Evolutionary conservation across 92 coral and sea anemone species (phyloP).

Genomic region (Porites cylindrica): DNA sequence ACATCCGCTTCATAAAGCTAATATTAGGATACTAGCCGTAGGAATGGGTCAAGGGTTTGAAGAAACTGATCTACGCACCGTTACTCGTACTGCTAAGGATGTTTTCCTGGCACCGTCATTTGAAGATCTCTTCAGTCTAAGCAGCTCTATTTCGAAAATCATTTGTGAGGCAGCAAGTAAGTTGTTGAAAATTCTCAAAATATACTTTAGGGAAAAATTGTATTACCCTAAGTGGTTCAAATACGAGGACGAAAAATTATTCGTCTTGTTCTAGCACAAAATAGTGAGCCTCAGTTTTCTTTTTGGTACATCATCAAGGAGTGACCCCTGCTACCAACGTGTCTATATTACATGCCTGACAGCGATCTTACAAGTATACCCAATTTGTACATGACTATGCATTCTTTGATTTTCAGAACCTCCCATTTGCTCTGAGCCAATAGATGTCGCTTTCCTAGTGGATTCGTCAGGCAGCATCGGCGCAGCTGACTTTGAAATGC

Average conservation of each 20-base stretch:
- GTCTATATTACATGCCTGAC: too few species aligned
- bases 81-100: constrained; percentile 43
- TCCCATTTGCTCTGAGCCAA: constrained; percentile 29
- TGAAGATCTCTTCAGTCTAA: constrained; percentile 32
- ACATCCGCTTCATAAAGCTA: constrained; percentile 65
- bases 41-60: constrained; percentile 48
- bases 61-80: constrained; percentile 18
- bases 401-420: constrained; percentile 26
- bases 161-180: constrained; percentile 43
- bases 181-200: not conserved
- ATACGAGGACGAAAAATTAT: too few species aligned
- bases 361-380: too few species aligned
- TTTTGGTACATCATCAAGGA: too few species aligned
- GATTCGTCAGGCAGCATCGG: constrained; percentile 74
- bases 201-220: too few species aligned
- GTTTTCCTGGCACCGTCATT: constrained; percentile 46
- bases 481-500: constrained; percentile 60
- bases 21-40: constrained; percentile 58
- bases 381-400: too few species aligned
- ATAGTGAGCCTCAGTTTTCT: too few species aligned
- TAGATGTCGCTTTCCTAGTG: constrained; percentile 68
- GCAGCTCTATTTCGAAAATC: constrained; percentile 22
- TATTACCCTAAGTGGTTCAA: too few species aligned
- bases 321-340: too few species aligned
- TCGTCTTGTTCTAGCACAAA: too few species aligned